Base-by-base conservation (phyloP, 2,113 vertebrate genomes). In the Amphiprion ocellaris region DNA sequence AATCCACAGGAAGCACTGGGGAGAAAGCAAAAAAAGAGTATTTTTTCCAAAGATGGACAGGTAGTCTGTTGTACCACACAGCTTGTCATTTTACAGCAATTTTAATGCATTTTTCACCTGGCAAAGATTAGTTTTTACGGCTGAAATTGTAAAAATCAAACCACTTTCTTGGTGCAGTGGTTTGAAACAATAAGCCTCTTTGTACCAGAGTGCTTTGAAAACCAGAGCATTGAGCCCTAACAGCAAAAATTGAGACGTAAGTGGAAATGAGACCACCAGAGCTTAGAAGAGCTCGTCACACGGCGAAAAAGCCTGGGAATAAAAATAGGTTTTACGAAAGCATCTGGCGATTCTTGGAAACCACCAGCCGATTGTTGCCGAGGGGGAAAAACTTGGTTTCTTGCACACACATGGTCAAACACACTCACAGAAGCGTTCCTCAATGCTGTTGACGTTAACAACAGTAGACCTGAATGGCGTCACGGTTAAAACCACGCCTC, bases 271-370 rank as follows among this genome's bases (percentile, higher is more conserved):
- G 70, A 77, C 17, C 61, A 33, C 56, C 50, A 2, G 74, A 82
- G 71, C 76, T 69, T 19, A 23, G 65, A 67, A 24, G 5, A 37
- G 67, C 53, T 37, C 44, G 64, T 71, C 62, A 60, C 70, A n/a
- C 62, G 4, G 37, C n/a, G 2, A 62, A 72, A 26, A 81, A 67
- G 55, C 21, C 47, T 11, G 4, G 44, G 60, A 76, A 46, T 76
- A 82, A 83, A 81, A 82, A 77, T 68, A 72, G 59, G 4, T 69
- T 82, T 64, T 72, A 56, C 2, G 2, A 23, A 74, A 71, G 69
- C 82, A 44, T 79, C 53, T 83, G 68, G 53, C 66, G 56, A 60
- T 72, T 85, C 82, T 69, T 62, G 65, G 77, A 87, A 87, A 83
- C 70, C 47, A 56, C 39, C 55, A 54, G 9, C 17, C 15, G 26